Percentiles rank a stretch among this genome's conserved stretches.
phyloP scores from a whole-genome alignment of 2,113 vertebrate species.

The Xenopus tropicalis region DNA sequence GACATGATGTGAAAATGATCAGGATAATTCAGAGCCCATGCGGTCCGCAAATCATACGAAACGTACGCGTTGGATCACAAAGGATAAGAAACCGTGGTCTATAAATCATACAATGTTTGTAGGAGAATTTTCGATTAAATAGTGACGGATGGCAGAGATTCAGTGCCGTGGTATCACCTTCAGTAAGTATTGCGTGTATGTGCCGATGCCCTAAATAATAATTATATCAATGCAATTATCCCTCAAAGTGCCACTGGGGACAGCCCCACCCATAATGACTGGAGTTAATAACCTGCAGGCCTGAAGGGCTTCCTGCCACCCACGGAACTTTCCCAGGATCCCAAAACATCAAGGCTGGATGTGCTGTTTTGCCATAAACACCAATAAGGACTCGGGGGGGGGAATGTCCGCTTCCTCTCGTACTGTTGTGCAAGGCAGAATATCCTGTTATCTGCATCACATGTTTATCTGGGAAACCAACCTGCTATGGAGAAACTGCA shows the following conservation, averaged over 20 bases:
- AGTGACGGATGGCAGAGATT: no score
- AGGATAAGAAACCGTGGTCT: no score
- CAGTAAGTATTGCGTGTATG: no score
- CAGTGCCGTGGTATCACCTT: no score
- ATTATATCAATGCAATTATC: no score
- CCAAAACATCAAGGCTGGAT: slow-evolving; percentile 39
- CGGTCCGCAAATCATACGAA: no score
- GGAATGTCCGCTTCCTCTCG: slow-evolving; percentile 49
- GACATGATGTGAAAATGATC: no score
- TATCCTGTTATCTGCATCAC: slow-evolving; percentile 44
- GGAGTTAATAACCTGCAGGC: slow-evolving; percentile 39
- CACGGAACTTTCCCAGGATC: slow-evolving; percentile 25
- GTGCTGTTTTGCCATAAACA: slow-evolving; percentile 59
- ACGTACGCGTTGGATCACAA: no score
- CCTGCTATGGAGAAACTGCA: slow-evolving; percentile 4
- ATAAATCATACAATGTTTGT: no score
- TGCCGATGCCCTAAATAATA: no score
- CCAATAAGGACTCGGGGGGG: slow-evolving; percentile 23
- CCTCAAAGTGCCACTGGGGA: background rate
- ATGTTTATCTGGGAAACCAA: background rate
- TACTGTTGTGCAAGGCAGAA: slow-evolving; percentile 2
- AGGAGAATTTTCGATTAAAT: no score
- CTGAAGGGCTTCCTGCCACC: slow-evolving; percentile 45
- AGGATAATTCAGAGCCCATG: no score
- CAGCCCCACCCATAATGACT: background rate